Conservation (phyloP, 2,888 invertebrate genomes). For the Nymphalis c-album region DNA sequence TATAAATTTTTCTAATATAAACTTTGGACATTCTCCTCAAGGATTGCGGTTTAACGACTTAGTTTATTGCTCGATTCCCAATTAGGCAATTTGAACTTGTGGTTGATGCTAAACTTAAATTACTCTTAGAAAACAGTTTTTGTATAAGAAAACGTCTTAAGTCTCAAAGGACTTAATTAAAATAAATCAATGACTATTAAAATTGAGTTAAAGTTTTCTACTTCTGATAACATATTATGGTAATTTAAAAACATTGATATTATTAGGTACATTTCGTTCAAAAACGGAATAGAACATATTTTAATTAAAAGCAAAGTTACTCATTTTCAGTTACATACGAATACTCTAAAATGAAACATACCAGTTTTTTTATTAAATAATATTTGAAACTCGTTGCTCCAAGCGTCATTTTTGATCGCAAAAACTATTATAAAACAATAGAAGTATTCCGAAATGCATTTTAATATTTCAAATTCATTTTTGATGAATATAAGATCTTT, state of each 20-base stretch:
- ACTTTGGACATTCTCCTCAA: constrained; percentile 31
- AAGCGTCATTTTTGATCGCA: too few species aligned
- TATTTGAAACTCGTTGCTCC: too few species aligned
- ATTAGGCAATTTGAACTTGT: constrained; percentile 38
- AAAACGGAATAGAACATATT: too few species aligned
- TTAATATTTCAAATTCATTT: constrained; percentile 6
- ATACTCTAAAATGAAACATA: too few species aligned
- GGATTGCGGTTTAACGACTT: constrained; percentile 37
- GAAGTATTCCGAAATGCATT: neutral
- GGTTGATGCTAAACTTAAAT: constrained; percentile 38
- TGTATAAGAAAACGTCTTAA: constrained; percentile 25
- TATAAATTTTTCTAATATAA: constrained; percentile 32
- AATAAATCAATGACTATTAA: constrained; percentile 24
- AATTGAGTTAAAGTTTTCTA: neutral
- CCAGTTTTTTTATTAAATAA: too few species aligned
- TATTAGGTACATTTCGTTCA: too few species aligned
- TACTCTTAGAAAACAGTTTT: constrained; percentile 37
- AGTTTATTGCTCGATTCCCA: constrained; percentile 38
- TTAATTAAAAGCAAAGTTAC: too few species aligned
- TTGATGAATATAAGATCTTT: neutral
- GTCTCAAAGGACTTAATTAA: constrained; percentile 28
- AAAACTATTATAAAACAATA: too few species aligned
- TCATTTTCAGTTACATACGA: too few species aligned
- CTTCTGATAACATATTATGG: neutral
- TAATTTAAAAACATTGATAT: too few species aligned